Base-by-base conservation (phyloP, 1,140 invertebrate genomes). In the Leptopilina clavipes region DNA sequence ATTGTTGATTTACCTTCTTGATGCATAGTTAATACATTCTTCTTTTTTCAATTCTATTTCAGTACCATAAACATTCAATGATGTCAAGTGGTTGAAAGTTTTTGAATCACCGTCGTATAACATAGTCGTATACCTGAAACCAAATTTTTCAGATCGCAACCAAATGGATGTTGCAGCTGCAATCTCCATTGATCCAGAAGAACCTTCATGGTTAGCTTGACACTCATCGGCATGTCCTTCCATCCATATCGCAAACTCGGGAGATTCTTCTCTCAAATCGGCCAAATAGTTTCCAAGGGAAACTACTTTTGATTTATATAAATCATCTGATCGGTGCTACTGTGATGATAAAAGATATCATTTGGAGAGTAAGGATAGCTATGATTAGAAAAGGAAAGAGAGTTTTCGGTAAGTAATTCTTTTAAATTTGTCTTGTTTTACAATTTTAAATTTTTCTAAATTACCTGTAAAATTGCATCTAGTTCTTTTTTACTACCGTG, bases 1-100 rank as follows among this genome's bases (percentile, higher is more conserved):
- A 11, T 12, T 45, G 44, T 45, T 45, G 44, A 77, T 45, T 45
- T 71, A 75, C 76, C 81, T 77, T 76, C 83, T 86, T 17, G 72
- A 54, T n/a, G 82, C 79, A 70, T 84, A 83, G 75, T 85, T 85
- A 0, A 85, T 12, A 19, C 85, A 86, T 73, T 86, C 83, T 76
- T 81, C 79, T 77, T 83, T 83, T 31, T 70, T 40, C 17, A 85
- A 78, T 73, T 74, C 19, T 14, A 78, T 59, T 19, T 75, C 48
- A 25, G 52, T 0, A 52, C 82, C 74, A 73, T 84, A 85, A 0
- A 81, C 48, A 22, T 82, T 70, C 12, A 81, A 52, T 8, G 59
- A 65, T 14, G 71, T 44, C 22, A 86, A 71, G 59, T 80, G 78
- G n/a, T 73, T 72, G 37, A 78, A 78, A 3, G 84, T 78, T 75